These are phyloP conservation scores for Polyodon spathula DNA, from an alignment of 2,113 vertebrate genomes.

Conservation along the genomic window DNA sequence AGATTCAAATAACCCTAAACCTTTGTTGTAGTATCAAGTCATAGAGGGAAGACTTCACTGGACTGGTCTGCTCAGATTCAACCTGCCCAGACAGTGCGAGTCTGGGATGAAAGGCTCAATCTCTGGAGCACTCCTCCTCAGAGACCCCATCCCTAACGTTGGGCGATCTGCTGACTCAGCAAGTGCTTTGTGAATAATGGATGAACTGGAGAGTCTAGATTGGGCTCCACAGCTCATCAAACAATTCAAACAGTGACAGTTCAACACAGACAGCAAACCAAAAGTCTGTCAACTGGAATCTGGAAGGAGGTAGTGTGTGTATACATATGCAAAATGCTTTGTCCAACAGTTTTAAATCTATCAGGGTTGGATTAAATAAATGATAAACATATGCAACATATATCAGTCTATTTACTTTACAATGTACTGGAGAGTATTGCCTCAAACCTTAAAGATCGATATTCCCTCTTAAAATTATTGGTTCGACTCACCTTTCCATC, in stretches of 20 bases:
- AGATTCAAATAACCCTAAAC: no score
- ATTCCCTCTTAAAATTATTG: no score
- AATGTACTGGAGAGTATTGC: background rate
- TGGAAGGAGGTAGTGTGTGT: background rate
- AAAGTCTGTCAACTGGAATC: background rate
- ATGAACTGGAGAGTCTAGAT: background rate
- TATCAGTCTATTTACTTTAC: no score
- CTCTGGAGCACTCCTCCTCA: background rate
- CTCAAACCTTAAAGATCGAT: background rate
- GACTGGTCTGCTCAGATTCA: no score
- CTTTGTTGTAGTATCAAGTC: no score
- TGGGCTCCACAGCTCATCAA: no score
- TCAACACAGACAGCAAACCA: background rate
- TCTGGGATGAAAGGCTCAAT: background rate
- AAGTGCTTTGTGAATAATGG: background rate
- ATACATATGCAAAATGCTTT: background rate
- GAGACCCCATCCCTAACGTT: background rate
- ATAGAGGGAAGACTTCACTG: no score
- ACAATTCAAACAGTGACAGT: background rate
- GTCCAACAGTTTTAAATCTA: no score
- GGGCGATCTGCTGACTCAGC: background rate
- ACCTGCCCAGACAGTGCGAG: no score
- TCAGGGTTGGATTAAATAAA: no score
- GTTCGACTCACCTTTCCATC: no score
- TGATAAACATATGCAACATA: no score